A percentile compares a stretch with the other conserved stretches of the same genome.
These are phyloP conservation scores for Argyresthia albistria DNA, from an alignment of 2,888 invertebrate species.

Conservation along the genomic window DNA sequence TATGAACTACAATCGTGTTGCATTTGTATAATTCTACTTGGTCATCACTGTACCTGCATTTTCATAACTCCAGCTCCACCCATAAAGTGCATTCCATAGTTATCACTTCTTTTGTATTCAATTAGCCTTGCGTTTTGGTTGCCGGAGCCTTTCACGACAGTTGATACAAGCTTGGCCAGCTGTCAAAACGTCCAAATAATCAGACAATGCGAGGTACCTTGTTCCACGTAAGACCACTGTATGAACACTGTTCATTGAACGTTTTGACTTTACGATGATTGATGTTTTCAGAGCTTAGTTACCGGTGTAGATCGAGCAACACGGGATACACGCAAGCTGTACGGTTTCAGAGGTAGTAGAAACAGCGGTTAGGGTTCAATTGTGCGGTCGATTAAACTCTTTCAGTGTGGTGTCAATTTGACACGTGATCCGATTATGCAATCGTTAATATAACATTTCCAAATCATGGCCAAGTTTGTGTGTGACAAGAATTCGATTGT, in stretches of 20 bases:
- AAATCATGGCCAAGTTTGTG: neutral
- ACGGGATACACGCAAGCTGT: neutral
- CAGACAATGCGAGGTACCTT: slow-evolving; percentile 27
- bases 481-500: neutral
- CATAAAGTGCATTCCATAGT: slow-evolving; percentile 56
- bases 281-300: neutral
- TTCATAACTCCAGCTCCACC: neutral
- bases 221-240: slow-evolving; percentile 15
- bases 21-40: too few relatives aligned
- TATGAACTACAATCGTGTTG: too few relatives aligned
- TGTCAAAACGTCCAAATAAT: slow-evolving; percentile 71
- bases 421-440: slow-evolving; percentile 56
- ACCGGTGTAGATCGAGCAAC: neutral
- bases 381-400: slow-evolving; percentile 65
- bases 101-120: slow-evolving; percentile 69
- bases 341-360: slow-evolving; percentile 10
- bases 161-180: slow-evolving; percentile 69
- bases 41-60: neutral
- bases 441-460: slow-evolving; percentile 28
- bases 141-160: slow-evolving; percentile 65
- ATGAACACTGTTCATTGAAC: slow-evolving; percentile 4
- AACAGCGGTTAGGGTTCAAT: slow-evolving; percentile 27
- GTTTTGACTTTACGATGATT: neutral
- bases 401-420: slow-evolving; percentile 57
- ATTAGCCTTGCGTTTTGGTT: slow-evolving; percentile 69